Percentiles rank a stretch among this genome's conserved stretches.
Conservation (phyloP, 2,888 invertebrate genomes). For the Ptychoptera contaminata region DNA sequence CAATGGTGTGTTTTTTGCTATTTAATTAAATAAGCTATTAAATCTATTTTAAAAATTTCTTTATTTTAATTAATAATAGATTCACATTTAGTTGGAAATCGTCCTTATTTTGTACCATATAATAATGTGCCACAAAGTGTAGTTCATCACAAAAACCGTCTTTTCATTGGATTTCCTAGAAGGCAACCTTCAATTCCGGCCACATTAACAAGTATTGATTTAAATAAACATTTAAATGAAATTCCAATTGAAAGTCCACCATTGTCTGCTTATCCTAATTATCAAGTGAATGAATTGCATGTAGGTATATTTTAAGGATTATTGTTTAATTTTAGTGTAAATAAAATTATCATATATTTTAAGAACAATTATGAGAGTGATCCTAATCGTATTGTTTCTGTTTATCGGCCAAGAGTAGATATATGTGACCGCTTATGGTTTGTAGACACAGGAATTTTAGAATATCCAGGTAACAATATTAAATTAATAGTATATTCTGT, state of each 20-base stretch:
- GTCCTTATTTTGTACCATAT: constrained; percentile 20
- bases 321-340: not conserved
- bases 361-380: constrained; percentile 12
- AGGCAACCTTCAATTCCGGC: constrained; percentile 47
- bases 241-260: constrained; percentile 17
- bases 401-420: constrained; percentile 56
- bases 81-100: no score
- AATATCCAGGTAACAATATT: constrained; percentile 41
- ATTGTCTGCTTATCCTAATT: constrained; percentile 24
- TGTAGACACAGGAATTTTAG: constrained; percentile 57
- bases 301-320: constrained; percentile 7
- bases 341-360: not conserved
- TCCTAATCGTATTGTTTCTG: constrained; percentile 37
- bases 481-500: not conserved
- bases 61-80: no score
- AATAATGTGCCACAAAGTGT: constrained; percentile 30
- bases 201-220: constrained; percentile 30
- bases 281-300: constrained; percentile 20
- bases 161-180: constrained; percentile 57
- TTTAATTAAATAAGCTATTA: not conserved
- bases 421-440: constrained; percentile 61
- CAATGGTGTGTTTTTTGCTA: not conserved
- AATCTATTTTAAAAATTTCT: no score
- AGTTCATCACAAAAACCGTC: constrained; percentile 32
- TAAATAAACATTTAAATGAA: no score